Evolutionary conservation across 2,797 vertebrate species (phyloP).

Genomic region (Rhincodon typus): DNA sequence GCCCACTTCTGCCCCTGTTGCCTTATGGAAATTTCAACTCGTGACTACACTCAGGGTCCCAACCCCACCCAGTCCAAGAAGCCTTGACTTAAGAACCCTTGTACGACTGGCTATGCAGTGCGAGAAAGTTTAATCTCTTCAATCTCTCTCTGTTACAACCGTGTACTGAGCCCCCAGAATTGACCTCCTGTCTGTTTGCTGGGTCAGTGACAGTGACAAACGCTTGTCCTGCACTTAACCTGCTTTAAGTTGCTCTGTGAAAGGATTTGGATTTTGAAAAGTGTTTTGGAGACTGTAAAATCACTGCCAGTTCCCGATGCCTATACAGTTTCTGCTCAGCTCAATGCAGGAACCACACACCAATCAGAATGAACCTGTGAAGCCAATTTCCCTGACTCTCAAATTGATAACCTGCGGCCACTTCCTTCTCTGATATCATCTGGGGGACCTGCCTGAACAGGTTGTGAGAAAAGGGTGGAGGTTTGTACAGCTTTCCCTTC

Average conservation of each 20-base stretch:
- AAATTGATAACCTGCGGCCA: neutral
- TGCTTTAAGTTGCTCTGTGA: neutral
- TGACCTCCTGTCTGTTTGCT: neutral
- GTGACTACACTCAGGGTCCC: too few species aligned
- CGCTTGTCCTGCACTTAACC: neutral
- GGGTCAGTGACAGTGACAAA: neutral
- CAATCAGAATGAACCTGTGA: neutral
- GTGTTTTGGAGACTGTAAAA: neutral
- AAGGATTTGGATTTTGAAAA: neutral
- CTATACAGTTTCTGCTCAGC: too few species aligned
- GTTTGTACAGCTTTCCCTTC: neutral
- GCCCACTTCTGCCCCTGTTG: too few species aligned
- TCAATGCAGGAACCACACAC: neutral
- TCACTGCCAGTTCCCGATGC: neutral
- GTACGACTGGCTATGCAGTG: too few species aligned
- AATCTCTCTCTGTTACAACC: too few species aligned
- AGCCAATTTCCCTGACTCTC: neutral
- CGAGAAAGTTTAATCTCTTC: too few species aligned
- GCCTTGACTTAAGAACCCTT: too few species aligned
- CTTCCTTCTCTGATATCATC: neutral
- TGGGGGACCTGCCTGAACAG: neutral
- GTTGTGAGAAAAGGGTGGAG: neutral
- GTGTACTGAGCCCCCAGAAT: too few species aligned
- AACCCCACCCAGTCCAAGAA: too few species aligned
- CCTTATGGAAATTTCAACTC: too few species aligned